A percentile compares a stretch with the other conserved stretches of the same genome.
Evolutionary conservation across 2,888 invertebrate genomes (phyloP).

Genomic region (Micropterix aruncella): DNA sequence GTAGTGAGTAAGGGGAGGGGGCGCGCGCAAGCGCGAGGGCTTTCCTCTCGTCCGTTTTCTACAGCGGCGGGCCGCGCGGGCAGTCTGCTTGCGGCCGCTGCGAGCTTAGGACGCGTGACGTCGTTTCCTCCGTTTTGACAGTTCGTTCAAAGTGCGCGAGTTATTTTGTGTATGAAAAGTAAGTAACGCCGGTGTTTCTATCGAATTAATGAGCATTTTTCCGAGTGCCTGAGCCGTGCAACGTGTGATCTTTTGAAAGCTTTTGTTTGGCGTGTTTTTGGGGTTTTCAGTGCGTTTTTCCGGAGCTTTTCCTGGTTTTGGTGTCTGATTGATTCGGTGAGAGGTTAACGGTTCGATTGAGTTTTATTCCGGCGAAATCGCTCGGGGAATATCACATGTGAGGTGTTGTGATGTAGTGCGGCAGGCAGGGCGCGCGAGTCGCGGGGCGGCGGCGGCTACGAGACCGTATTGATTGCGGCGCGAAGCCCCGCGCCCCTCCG

Average conservation of each 20-base stretch:
- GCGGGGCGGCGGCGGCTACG: constrained; percentile 33
- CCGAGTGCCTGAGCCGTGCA: too few relatives aligned
- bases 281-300: too few relatives aligned
- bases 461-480: constrained; percentile 30
- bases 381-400: too few relatives aligned
- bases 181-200: too few relatives aligned
- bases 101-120: constrained; percentile 3
- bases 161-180: too few relatives aligned
- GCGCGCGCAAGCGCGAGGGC: constrained; percentile 10
- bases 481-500: background rate
- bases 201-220: too few relatives aligned
- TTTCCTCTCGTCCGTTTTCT: constrained; percentile 11
- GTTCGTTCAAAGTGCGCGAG: background rate
- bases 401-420: constrained; percentile 8
- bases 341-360: too few relatives aligned
- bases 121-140: constrained; percentile 1
- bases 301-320: too few relatives aligned
- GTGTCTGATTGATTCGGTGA: too few relatives aligned
- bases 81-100: constrained; percentile 10
- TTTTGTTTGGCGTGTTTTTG: too few relatives aligned
- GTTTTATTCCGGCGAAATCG: too few relatives aligned
- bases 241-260: too few relatives aligned
- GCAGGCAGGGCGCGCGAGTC: constrained; percentile 28
- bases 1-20: background rate
- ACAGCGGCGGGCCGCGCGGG: constrained; percentile 7